Percentiles rank a stretch among this genome's conserved stretches.
Evolutionary conservation across 2,888 invertebrate species (phyloP).

Genomic region (Metellina segmentata): DNA sequence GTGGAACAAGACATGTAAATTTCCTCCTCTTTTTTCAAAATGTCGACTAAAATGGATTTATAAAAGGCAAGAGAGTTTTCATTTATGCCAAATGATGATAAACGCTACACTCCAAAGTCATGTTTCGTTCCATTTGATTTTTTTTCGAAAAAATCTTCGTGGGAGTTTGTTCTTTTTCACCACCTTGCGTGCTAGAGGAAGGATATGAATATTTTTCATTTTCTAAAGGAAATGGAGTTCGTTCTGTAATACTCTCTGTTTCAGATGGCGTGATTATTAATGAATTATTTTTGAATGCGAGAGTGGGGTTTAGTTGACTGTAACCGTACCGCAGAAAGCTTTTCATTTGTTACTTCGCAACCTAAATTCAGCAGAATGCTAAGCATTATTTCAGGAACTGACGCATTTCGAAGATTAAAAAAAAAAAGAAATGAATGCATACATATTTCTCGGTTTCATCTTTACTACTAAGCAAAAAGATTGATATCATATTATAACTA

Average conservation of each 20-base stretch:
- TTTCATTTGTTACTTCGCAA: too few species aligned
- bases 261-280: not conserved
- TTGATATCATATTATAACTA: too few species aligned
- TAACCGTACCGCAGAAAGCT: not conserved
- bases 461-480: too few species aligned
- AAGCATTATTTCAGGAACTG: too few species aligned
- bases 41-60: not conserved
- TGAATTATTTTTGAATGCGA: not conserved
- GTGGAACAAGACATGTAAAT: not conserved
- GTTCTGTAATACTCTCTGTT: not conserved
- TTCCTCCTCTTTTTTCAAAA: not conserved
- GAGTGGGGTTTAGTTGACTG: not conserved
- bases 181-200: not conserved
- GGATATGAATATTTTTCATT: not conserved
- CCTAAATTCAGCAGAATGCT: too few species aligned
- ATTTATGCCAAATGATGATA: not conserved
- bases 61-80: not conserved
- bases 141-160: not conserved
- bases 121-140: not conserved
- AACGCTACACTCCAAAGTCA: not conserved
- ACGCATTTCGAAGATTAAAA: too few species aligned
- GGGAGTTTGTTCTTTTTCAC: not conserved
- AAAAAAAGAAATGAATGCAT: too few species aligned
- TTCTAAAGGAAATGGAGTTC: not conserved
- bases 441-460: too few species aligned